Evolutionary conservation across 1,140 invertebrate genomes (phyloP), one percentile per base, ranked within the genome.

Genomic region (Zeugodacus cucurbitae): DNA sequence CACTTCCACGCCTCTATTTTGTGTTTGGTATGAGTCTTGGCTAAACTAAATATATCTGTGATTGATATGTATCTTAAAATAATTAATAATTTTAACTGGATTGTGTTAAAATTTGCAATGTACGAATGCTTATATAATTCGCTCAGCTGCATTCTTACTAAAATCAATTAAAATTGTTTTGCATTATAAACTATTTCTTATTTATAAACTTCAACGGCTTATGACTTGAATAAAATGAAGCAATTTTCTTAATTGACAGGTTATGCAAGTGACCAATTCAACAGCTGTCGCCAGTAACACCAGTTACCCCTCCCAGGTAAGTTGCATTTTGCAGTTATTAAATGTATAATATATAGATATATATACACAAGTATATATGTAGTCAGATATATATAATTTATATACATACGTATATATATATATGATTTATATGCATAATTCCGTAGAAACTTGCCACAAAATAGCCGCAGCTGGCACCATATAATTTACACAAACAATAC

Each of bases 151-250:
- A 54, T 11, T 0, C 1, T 17, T 41, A 20, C 29, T 37, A 37
- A 37, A 37, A 74, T 74, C 67, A 74, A 74, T 74, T 37, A 22
- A 74, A 74, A 74, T 41, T 74, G 6, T 74, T 74, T 74, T 32
- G 34, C 67, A n/a, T 74, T 74, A 20, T 32, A 37, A 74, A 22
- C 34, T 6, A 74, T 74, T 74, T 74, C 3, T 74, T 67, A 34
- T 34, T 34, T 67, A 34, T 67, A 37, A 22, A 20, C 32, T 70
- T 37, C 5, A 2, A 22, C 14, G n/a, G 64, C 34, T 74, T 22
- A 22, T 74, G 32, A 41, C 7, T 74, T 41, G 34, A 74, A 74
- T 74, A 74, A 74, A 74, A 34, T 74, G 22, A 74, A 74, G 67
- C 34, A 74, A 41, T 41, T 74, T 74, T 74, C 67, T 22, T 17